Conservation (phyloP, 2,113 vertebrate genomes). For the Ciconia stormi region DNA sequence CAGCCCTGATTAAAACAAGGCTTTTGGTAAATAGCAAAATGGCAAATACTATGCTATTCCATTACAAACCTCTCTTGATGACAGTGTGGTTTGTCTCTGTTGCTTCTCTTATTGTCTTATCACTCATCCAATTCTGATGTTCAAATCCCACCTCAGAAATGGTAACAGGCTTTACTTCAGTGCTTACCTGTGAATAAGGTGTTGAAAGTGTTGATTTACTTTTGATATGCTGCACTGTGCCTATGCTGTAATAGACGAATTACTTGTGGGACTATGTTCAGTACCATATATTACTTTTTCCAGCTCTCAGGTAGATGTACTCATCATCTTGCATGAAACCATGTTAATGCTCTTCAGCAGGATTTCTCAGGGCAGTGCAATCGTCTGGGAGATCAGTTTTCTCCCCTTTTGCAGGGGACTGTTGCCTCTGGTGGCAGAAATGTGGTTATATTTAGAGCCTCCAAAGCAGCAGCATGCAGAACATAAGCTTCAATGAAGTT, state of each 20-base stretch:
- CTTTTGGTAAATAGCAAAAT: constrained; percentile 69
- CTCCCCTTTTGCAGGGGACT: not conserved
- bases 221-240: not conserved
- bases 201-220: not conserved
- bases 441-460: constrained; percentile 15
- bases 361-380: not conserved
- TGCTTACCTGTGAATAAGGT: constrained; percentile 12
- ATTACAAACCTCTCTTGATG: constrained; percentile 26
- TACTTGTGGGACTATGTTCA: not conserved
- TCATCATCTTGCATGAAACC: not conserved
- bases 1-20: constrained; percentile 36
- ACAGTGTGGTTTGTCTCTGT: not conserved
- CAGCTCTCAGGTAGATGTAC: not conserved
- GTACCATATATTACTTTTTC: not conserved
- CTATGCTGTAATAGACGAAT: not conserved
- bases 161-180: not conserved
- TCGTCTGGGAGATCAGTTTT: not conserved
- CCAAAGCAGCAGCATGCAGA: not conserved
- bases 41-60: not conserved
- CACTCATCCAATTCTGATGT: not conserved
- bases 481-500: not conserved
- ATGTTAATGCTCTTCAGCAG: not conserved
- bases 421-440: constrained; percentile 49
- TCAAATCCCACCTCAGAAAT: constrained; percentile 18
- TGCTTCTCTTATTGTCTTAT: not conserved